A percentile compares a stretch with the other conserved stretches of the same genome.
These are phyloP conservation scores for Diplosoma virens DNA, from an alignment of 23 tunicate genomes.

Conservation along the genomic window DNA sequence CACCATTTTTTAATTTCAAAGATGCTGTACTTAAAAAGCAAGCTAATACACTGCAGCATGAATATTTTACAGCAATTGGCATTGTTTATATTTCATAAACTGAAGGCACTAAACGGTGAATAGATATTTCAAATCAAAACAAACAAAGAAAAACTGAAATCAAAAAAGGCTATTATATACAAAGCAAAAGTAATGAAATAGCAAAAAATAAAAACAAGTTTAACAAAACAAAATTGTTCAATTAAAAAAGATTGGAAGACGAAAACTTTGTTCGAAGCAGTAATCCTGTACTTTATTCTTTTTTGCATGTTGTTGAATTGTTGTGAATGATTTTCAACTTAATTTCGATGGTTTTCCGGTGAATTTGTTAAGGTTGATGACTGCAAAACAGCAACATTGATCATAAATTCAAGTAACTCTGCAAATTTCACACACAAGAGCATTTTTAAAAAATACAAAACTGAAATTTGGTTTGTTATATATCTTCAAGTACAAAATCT, in stretches of 20 bases:
- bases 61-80: no score
- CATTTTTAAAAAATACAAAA: no score
- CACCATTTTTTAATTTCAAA: no score
- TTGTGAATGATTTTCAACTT: not conserved
- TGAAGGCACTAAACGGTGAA: slow-evolving; percentile 40
- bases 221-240: no score
- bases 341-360: not conserved
- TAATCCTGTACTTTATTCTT: not conserved
- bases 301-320: not conserved
- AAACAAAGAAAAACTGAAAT: not conserved
- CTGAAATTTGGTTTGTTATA: no score
- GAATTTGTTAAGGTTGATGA: not conserved
- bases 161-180: not conserved
- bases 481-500: no score
- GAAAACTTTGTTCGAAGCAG: not conserved
- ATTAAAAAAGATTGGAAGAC: no score
- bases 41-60: no score
- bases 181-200: not conserved
- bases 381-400: not conserved
- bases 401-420: no score
- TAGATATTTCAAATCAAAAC: not conserved
- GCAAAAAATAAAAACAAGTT: not conserved
- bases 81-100: not conserved
- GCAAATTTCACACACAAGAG: no score
- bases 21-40: no score